phyloP scores from a whole-genome alignment of 2,888 invertebrate genomes.

The Imbricaverruca yamaguchii region DNA sequence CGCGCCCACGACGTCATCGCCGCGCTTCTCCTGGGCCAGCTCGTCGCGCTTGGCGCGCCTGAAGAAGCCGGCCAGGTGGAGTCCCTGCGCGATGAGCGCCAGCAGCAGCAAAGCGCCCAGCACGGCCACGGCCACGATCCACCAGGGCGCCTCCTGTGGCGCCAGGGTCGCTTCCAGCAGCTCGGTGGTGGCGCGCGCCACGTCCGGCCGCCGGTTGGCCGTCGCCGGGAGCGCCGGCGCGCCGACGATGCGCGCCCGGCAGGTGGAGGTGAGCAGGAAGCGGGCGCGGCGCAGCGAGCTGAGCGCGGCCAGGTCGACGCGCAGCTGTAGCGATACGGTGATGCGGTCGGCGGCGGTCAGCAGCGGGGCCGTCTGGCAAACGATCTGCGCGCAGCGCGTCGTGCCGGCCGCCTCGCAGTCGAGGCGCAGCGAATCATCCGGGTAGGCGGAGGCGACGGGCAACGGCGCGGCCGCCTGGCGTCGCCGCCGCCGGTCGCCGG shows the following conservation, averaged over 20 bases:
- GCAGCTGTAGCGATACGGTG: not conserved
- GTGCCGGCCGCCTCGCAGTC: not conserved
- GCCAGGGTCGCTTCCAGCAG: conserved; percentile 1
- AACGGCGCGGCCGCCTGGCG: not conserved
- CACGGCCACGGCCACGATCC: conserved; percentile 22
- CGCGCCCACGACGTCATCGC: not conserved
- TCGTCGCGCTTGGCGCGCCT: not conserved
- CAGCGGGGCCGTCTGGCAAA: not conserved
- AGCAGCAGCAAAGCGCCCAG: conserved; percentile 21
- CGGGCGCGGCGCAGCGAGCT: not conserved
- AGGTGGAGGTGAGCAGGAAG: not conserved
- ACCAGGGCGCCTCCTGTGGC: conserved; percentile 13
- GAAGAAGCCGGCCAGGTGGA: conserved; percentile 7
- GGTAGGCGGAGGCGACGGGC: not conserved
- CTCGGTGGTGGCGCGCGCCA: not conserved
- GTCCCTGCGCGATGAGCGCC: conserved; percentile 5
- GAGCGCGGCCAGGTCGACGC: not conserved
- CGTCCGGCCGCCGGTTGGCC: not conserved
- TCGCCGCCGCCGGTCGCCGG: not conserved
- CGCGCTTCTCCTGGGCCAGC: conserved; percentile 17
- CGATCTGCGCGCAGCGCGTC: not conserved
- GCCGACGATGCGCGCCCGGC: not conserved
- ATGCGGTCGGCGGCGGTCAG: not conserved
- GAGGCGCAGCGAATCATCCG: not conserved
- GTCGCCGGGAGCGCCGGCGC: not conserved